Base-by-base conservation (phyloP, 2,888 invertebrate genomes). In the Microplitis deprimator region DNA sequence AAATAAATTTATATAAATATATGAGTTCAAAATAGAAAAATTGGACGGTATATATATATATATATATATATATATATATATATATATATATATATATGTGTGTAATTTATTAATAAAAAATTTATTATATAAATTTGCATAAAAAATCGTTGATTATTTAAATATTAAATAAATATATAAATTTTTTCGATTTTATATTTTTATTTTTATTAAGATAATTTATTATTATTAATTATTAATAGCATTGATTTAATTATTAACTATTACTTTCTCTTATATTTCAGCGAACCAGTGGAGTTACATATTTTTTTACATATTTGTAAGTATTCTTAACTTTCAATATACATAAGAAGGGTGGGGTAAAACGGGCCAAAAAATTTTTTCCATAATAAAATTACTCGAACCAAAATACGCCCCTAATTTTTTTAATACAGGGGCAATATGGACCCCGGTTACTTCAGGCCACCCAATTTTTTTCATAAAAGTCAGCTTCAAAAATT, bases 201-300 rank as follows among this genome's bases (percentile, higher is more conserved):
- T 20, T 20, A 20, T 20, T 20, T 20, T 20, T 20, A 20, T 20
- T 20, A 20, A 20, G 20, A 20, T 20, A 20, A 20, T 2, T 20
- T 20, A 20, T 20, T 20, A 20, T 20, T 20, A 50, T 50, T 50
- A 50, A 50, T 50, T 50, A 50, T 13, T 50, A 50, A 50, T 50
- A 13, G 13, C 2, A 84, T 83, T 83, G 84, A 87, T 84, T 85
- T 81, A 85, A 83, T 87, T 89, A 88, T 88, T 88, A 88, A 89
- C 87, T 79, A 76, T 86, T 83, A 87, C 85, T 88, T 88, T 89
- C 86, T 89, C 85, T 88, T 87, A 87, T 86, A 60, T 77, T 89
- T 86, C 84, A 89, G 89, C 89, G 89, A 88, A 88, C 84, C 87
- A 88, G 87, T 86, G 85, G 84, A 84, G 84, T 81, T 83, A 82